These are phyloP conservation scores for Dinomys branickii DNA, from an alignment of 2,113 vertebrate genomes.

Conservation along the genomic window DNA sequence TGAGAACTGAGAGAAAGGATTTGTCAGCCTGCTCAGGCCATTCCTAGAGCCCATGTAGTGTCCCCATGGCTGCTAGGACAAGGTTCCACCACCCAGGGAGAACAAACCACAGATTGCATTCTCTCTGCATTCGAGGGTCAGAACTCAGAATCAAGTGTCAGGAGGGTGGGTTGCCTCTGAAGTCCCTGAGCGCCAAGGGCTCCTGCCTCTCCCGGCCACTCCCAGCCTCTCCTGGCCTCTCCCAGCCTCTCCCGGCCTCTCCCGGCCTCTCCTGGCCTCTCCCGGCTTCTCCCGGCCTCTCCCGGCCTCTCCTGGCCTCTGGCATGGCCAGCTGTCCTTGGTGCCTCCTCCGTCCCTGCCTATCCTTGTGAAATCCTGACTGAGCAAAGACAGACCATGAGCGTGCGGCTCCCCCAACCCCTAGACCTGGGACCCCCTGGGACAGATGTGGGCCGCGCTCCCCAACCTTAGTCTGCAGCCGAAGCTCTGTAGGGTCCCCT, in stretches of 20 bases:
- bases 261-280: too few species aligned
- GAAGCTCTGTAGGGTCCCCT: not conserved
- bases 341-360: not conserved
- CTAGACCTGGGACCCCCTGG: not conserved
- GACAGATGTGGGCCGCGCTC: not conserved
- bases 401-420: not conserved
- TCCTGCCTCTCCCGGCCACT: too few species aligned
- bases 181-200: not conserved
- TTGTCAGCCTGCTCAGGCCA: not conserved
- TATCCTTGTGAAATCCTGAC: not conserved
- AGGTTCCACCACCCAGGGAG: not conserved
- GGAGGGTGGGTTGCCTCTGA: not conserved
- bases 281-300: not conserved
- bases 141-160: not conserved
- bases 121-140: not conserved
- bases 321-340: not conserved
- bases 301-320: not conserved
- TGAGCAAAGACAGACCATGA: not conserved
- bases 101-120: not conserved
- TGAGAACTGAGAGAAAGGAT: not conserved
- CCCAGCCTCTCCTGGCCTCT: not conserved
- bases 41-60: too few species aligned
- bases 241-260: not conserved
- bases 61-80: not conserved
- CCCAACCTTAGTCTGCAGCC: rapidly evolving